phyloP scores from a whole-genome alignment of 2,888 invertebrate genomes.

The Rugalucina vietnamica region DNA sequence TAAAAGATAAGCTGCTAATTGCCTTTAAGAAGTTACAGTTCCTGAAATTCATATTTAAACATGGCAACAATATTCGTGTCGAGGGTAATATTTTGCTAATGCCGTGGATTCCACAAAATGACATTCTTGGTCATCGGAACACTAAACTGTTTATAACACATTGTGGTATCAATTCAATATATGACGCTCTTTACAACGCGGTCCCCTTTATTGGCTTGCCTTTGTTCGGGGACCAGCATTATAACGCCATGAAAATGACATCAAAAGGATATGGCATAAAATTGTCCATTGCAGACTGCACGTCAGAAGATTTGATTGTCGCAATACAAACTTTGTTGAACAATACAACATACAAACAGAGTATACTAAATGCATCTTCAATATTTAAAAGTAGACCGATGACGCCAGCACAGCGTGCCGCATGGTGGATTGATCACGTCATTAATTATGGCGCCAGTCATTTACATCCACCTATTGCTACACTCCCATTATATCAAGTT shows the following conservation, averaged over 20 bases:
- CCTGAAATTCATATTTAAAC: background rate
- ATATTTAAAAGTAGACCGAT: conserved; percentile 48
- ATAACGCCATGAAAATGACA: conserved; percentile 51
- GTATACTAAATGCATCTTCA: conserved; percentile 51
- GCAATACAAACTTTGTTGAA: conserved; percentile 49
- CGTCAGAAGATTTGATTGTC: conserved; percentile 35
- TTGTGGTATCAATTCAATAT: conserved; percentile 63
- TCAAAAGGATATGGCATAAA: conserved; percentile 6
- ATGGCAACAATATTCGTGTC: background rate
- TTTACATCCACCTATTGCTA: conserved; percentile 61
- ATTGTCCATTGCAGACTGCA: conserved; percentile 40
- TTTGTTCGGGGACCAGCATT: conserved; percentile 57
- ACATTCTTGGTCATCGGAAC: conserved; percentile 55
- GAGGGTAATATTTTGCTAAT: conserved; percentile 20
- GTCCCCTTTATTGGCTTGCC: conserved; percentile 67
- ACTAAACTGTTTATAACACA: conserved; percentile 63
- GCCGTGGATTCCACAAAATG: conserved; percentile 62
- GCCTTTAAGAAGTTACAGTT: background rate
- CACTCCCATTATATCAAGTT: conserved; percentile 70
- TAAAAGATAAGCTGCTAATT: background rate
- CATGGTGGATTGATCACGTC: conserved; percentile 74
- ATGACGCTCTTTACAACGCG: conserved; percentile 64
- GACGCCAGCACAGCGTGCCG: conserved; percentile 64
- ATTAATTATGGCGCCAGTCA: conserved; percentile 70
- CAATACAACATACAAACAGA: conserved; percentile 46